Evolutionary conservation across 1,140 invertebrate genomes (phyloP).

Genomic region (Anadara kagoshimensis): DNA sequence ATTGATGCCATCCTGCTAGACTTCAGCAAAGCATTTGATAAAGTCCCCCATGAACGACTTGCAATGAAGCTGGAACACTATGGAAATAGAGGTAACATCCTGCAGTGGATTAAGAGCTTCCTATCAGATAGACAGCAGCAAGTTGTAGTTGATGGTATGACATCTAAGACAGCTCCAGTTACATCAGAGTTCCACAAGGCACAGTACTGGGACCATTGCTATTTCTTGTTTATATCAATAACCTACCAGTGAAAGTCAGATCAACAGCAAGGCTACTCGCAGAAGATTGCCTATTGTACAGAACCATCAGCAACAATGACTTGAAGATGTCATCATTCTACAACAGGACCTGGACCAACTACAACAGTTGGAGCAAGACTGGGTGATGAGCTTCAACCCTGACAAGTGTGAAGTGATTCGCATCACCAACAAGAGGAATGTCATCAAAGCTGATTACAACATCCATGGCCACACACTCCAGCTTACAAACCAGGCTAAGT

Average conservation of each 20-base stretch:
- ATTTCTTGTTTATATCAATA: too few species aligned
- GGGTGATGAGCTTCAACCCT: constrained; percentile 24
- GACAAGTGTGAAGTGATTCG: constrained; percentile 15
- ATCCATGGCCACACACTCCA: constrained; percentile 12
- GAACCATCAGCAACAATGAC: neutral
- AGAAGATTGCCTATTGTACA: neutral
- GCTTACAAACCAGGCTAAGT: constrained; percentile 4
- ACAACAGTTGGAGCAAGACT: constrained; percentile 17
- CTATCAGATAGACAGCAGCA: neutral
- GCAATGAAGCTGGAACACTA: neutral
- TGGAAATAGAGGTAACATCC: too few species aligned
- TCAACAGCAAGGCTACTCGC: neutral
- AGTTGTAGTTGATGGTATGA: neutral
- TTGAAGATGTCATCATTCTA: neutral
- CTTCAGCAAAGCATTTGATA: neutral
- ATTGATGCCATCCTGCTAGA: constrained; percentile 1
- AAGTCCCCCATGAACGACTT: neutral
- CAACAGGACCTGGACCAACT: too few species aligned
- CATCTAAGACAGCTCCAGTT: neutral
- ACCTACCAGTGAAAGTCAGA: too few species aligned
- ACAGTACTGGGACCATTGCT: too few species aligned
- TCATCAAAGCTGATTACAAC: constrained; percentile 4
- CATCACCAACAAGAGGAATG: constrained; percentile 10
- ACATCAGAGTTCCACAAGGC: too few species aligned
- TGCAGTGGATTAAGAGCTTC: neutral